These are phyloP conservation scores for Tenthredo livida DNA, from an alignment of 2,888 invertebrate species.

Conservation along the genomic window DNA sequence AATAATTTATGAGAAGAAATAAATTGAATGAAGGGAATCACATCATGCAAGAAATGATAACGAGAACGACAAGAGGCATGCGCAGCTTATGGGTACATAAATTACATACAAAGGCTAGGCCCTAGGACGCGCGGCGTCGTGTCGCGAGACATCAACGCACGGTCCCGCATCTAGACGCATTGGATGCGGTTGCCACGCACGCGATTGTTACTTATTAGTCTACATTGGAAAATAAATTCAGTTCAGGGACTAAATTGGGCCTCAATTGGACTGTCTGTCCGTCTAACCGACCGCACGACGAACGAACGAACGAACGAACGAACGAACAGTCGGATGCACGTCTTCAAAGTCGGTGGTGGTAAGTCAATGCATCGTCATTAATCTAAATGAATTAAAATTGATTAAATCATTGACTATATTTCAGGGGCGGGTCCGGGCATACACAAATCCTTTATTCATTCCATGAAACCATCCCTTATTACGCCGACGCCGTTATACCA, in stretches of 20 bases:
- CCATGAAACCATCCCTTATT: background rate
- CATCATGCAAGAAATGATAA: background rate
- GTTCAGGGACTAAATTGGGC: conserved; percentile 73
- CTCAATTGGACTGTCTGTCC: conserved; percentile 70
- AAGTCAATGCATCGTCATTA: conserved; percentile 34
- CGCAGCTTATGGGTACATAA: background rate
- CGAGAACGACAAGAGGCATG: background rate
- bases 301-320: conserved; percentile 58
- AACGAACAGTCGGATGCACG: conserved; percentile 61
- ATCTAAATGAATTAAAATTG: conserved; percentile 68
- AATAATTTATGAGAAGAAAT: background rate
- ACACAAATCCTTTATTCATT: background rate
- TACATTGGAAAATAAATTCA: conserved; percentile 70
- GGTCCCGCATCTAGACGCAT: conserved; percentile 39
- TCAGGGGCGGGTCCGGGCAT: conserved; percentile 55
- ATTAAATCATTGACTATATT: conserved; percentile 66
- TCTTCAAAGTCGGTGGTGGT: conserved; percentile 32
- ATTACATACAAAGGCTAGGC: background rate
- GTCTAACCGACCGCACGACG: conserved; percentile 55
- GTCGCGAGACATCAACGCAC: conserved; percentile 29
- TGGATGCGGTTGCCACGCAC: conserved; percentile 41
- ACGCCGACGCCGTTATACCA: no score
- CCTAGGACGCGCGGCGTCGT: background rate
- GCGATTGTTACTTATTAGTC: conserved; percentile 72
- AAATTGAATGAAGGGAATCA: background rate